Base-by-base conservation (phyloP, 1,140 invertebrate species). In the Lepidurus apus region DNA sequence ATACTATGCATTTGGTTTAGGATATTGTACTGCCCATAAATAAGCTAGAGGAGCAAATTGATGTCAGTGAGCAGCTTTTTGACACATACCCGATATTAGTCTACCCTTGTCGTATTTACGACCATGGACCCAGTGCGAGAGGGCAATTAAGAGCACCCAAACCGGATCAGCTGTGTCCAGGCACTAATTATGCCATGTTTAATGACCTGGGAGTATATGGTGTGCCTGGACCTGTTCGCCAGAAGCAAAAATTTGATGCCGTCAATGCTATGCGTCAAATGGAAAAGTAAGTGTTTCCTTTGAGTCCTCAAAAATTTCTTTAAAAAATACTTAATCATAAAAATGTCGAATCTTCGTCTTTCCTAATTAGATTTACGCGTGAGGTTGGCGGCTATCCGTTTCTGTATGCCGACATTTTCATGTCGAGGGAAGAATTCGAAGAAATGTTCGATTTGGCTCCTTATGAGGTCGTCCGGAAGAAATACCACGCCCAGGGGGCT, bases 391-490 rank as follows among this genome's bases (percentile, higher is more conserved):
- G 88, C 45, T 89, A 88, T 83, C 84, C 87, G 7, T 89, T 88
- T 79, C 82, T 89, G 9, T 92, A 92, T 84, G 91, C 91, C 53
- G 89, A 87, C 83, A 89, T 85, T 81, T 91, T 87, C 85, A 89
- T 92, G 88, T 85, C 88, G 81, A 73, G 85, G 81, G 81, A 86
- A 81, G 84, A 92, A 86, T 89, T 92, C 84, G 83, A 86, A 74
- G 80, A 85, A 78, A 89, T 88, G 89, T 90, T 90, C 84, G 86
- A 88, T 81, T 82, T 88, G 73, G 84, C 79, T 13, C 81, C 86
- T 45, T 88, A 88, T 81, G 86, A 88, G 81, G 79, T 83, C 77
- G 87, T 88, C 7, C 83, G 88, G 13, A 81, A 81, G 42, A 87
- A 87, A 79, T 89, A 89, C 82, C 80, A 84, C 43, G 87, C 87